Evolutionary conservation across 2,797 vertebrate species (phyloP).

Genomic region (Anomalospiza imberbis): DNA sequence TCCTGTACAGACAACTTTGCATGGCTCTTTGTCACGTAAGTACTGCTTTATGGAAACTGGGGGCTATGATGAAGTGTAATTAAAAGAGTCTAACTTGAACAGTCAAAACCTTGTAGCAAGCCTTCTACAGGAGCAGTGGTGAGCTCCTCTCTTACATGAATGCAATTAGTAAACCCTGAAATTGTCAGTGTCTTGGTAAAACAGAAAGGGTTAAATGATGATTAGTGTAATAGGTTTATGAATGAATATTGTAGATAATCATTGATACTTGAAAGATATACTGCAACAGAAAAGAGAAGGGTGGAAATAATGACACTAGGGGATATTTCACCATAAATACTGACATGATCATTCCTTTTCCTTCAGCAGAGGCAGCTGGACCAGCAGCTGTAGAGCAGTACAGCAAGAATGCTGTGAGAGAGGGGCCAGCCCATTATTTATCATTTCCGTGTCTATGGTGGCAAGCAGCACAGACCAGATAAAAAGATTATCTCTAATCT

Average conservation of each 20-base stretch:
- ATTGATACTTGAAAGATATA: neutral
- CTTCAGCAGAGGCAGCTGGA: neutral
- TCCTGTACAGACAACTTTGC: neutral
- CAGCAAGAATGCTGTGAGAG: neutral
- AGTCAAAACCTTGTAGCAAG: neutral
- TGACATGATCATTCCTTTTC: neutral
- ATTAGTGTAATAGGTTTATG: neutral
- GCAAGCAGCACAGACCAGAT: neutral
- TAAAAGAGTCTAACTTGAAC: neutral
- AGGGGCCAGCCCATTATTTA: neutral
- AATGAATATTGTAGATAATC: neutral
- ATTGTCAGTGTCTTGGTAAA: neutral
- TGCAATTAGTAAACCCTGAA: neutral
- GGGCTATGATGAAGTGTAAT: neutral
- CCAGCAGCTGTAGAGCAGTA: neutral
- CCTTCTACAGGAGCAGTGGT: neutral
- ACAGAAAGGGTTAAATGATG: neutral
- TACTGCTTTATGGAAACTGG: neutral
- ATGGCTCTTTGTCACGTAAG: neutral
- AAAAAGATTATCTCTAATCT: neutral
- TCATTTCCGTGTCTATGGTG: neutral
- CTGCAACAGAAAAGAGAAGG: neutral
- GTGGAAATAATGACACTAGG: neutral
- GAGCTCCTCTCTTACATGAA: neutral
- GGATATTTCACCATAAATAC: neutral